These are phyloP conservation scores for Eupithecia inturbata DNA, from an alignment of 2,888 invertebrate genomes.

Conservation along the genomic window DNA sequence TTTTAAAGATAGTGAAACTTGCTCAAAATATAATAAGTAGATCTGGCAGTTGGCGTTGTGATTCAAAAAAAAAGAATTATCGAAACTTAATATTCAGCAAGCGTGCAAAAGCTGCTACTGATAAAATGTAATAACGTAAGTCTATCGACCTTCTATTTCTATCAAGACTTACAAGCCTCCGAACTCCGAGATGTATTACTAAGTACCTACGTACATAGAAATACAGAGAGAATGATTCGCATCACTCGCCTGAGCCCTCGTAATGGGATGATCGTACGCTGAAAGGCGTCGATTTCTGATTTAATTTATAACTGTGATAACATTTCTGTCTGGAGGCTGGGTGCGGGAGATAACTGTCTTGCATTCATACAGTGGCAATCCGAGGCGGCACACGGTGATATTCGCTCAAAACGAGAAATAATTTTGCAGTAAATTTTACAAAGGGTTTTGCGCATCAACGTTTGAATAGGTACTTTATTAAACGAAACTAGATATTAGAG, in stretches of 20 bases:
- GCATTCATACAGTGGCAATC: conserved; percentile 42
- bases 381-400: conserved; percentile 55
- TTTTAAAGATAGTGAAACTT: not conserved
- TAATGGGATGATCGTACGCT: conserved; percentile 57
- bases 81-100: conserved; percentile 32
- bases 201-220: conserved; percentile 41
- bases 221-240: conserved; percentile 51
- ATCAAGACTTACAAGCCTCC: conserved; percentile 40
- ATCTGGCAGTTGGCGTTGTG: not conserved
- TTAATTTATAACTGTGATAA: conserved; percentile 64
- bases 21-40: not conserved
- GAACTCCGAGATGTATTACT: conserved; percentile 39
- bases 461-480: not conserved
- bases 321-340: conserved; percentile 60
- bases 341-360: conserved; percentile 68
- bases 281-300: conserved; percentile 63
- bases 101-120: conserved; percentile 31
- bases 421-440: not conserved
- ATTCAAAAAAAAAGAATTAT: conserved; percentile 1
- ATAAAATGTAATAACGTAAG: conserved; percentile 39
- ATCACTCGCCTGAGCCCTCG: conserved; percentile 48
- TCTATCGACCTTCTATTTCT: conserved; percentile 37
- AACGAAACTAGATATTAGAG: not conserved
- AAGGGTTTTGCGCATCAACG: not conserved
- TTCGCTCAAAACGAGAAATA: conserved; percentile 49